Evolutionary conservation across 1,140 invertebrate genomes (phyloP), one percentile per base, ranked within the genome.

Genomic region (Hypsibius dujardini): DNA sequence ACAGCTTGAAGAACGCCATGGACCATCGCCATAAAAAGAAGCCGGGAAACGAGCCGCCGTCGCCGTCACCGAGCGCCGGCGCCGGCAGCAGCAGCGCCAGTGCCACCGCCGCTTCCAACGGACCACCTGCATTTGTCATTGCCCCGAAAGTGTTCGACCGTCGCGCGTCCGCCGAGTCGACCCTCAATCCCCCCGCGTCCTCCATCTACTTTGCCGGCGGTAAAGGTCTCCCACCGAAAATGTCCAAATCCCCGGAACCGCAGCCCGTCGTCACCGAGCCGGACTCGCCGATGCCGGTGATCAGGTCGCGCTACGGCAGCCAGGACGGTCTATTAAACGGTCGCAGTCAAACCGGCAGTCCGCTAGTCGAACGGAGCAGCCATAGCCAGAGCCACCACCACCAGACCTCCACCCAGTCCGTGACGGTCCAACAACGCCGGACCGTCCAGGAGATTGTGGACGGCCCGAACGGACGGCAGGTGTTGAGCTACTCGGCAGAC

Each of bases 11-110:
- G 45, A 67, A 67, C 62, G 62, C 62, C 12, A 67, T 67, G 62
- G 62, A 67, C 62, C 62, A 45, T 12, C 12, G 62, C 62, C 62
- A 67, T 67, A 67, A 67, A 67, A 67, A 67, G 62, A 67, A 67
- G 42, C 42, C 62, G 42, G 62, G 3, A 12, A 7, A 12, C 12
- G 42, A 45, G 7, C 3, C 12, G 12, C 12, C 62, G 42, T 12
- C 62, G 12, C 45, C 42, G 12, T 12, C 50, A 56, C n/a, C 50
- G 50, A 56, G 7, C 50, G 7, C n/a, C 50, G 7, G 7, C n/a
- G 7, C 50, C 50, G 50, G 50, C 50, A 7, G 50, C 50, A 56
- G 7, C n/a, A 7, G 7, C n/a, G 7, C 50, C 50, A 56, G 7
- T n/a, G 50, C 50, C 50, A 12, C 50, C 50, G 12, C 3, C 12